Percentiles rank a stretch among this genome's conserved stretches.
Conservation (phyloP, 2,797 vertebrate species). For the Crax fasciolata region DNA sequence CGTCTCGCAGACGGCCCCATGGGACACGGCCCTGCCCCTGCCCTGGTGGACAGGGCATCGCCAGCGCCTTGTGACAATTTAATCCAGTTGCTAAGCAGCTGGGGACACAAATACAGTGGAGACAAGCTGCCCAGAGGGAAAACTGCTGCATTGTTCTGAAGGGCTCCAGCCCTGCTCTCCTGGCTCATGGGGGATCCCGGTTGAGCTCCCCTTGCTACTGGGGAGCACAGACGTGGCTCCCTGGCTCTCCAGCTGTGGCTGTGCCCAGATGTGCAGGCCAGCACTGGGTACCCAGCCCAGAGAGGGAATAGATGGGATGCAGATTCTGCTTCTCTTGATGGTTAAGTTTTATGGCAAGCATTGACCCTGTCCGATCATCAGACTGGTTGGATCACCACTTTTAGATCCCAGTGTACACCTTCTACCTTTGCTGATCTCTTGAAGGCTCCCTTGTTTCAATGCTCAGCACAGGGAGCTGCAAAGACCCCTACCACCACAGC, state of each 20-base stretch:
- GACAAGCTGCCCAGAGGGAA: not conserved
- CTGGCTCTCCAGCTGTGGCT: accelerated
- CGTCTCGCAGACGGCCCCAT: not conserved
- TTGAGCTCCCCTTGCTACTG: not conserved
- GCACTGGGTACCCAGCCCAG: not conserved
- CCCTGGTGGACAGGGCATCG: not conserved
- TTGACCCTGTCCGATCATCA: not conserved
- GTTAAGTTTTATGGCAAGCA: not conserved
- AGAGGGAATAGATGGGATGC: not conserved
- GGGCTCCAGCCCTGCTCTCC: not conserved
- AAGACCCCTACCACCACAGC: not conserved
- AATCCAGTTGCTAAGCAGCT: conserved; percentile 64
- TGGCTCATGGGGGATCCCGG: accelerated
- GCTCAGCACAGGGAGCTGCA: not conserved
- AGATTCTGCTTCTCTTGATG: not conserved
- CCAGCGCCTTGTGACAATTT: conserved; percentile 44
- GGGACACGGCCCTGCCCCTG: not conserved
- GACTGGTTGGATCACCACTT: not conserved
- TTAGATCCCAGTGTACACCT: not conserved
- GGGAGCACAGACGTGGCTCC: not conserved
- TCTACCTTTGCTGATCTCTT: not conserved
- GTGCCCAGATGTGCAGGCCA: not conserved
- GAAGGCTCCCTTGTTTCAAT: not conserved
- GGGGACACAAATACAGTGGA: conserved; percentile 36
- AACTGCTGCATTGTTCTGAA: accelerated